Base-by-base conservation (phyloP, 2,888 invertebrate species). In the Drosophila falleni region DNA sequence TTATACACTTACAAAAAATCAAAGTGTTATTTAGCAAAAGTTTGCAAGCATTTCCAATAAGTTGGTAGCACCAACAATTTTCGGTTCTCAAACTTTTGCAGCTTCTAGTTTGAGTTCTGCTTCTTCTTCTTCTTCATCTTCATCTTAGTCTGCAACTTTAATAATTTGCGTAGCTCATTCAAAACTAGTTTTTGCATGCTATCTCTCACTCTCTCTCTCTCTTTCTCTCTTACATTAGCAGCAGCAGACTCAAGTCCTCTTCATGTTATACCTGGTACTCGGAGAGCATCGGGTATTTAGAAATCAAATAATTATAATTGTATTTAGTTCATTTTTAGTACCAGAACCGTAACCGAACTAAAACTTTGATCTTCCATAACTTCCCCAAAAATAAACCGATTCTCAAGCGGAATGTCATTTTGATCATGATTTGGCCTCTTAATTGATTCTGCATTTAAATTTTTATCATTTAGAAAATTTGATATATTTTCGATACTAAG, bases 41-140 rank as follows among this genome's bases (percentile, higher is more conserved):
- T 74, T 75, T 56, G 56, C 29, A 41, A 56, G 42, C 47, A 66
- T 80, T 70, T 80, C 80, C 71, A 80, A 80, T 78, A 78, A 76
- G 67, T 80, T 80, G 54, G 55, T 63, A 70, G 71, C 42, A 76
- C 59, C 49, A 58, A 61, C 47, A 55, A 44, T 59, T 59, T 75
- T 62, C n/a, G 16, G 39, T 60, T 33, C 49, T 61, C 26, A 51
- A 79, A 74, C 42, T 67, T 74, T 47, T 44, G 47, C 37, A 23
- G 33, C 37, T 33, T 26, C n/a, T 29, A 26, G 31, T 37, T 26
- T 19, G 33, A 53, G 41, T 26, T 56, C 37, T 44, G 49, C 35
- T 19, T 8, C 31, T 39, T 15, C 41, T 47, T 23, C 29, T 33
- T 8, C 31, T 39, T 15, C 41, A 41, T 23, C 29, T 33, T 16